Conservation (phyloP, 2,113 vertebrate species). For the Forbesichthys papilliferus region DNA sequence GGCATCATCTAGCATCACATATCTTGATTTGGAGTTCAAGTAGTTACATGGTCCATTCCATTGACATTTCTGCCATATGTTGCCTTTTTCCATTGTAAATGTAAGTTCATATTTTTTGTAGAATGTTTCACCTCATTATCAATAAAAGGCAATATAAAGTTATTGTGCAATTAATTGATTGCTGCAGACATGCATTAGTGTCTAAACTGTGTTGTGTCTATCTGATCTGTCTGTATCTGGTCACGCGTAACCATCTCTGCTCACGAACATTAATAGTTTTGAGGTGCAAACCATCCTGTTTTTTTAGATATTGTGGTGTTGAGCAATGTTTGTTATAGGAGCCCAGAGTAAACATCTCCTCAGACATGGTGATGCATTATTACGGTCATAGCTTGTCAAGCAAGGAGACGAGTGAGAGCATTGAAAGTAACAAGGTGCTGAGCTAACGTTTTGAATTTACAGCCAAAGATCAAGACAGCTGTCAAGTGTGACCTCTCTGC, state of each 20-base stretch:
- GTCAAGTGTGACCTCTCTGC: not conserved
- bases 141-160: no score
- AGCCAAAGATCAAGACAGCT: slow-evolving; percentile 1
- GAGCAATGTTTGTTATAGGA: no score
- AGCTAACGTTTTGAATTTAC: slow-evolving; percentile 5
- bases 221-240: no score
- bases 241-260: no score
- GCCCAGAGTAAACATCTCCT: not conserved
- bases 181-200: no score
- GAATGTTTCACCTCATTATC: no score
- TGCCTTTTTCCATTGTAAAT: not conserved
- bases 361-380: not conserved
- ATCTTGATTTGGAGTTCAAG: not conserved
- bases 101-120: not conserved
- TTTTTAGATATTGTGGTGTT: no score
- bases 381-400: not conserved
- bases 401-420: not conserved
- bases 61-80: not conserved
- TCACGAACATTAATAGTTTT: no score
- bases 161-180: no score
- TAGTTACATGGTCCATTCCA: not conserved
- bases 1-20: slow-evolving; percentile 3
- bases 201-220: no score
- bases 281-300: no score
- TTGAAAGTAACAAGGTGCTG: slow-evolving; percentile 2